These are phyloP conservation scores for Hipparchia semele DNA, from an alignment of 2,888 invertebrate genomes.

Conservation along the genomic window DNA sequence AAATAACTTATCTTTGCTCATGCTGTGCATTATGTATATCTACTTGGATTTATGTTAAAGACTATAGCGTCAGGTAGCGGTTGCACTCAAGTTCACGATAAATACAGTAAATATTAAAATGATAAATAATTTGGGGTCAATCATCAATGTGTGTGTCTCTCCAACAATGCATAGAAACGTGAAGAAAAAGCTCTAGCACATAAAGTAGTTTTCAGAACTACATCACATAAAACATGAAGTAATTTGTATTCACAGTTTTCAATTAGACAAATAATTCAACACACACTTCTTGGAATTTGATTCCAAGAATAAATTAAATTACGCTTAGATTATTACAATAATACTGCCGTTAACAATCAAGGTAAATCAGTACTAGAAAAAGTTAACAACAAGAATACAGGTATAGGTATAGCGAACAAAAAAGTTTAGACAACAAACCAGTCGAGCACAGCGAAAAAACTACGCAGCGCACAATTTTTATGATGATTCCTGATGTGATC, in stretches of 20 bases:
- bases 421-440: conserved; percentile 7
- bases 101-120: too few relatives aligned
- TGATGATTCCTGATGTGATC: not conserved
- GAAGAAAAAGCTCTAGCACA: not conserved
- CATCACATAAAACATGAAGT: conserved; percentile 5
- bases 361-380: not conserved
- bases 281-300: not conserved
- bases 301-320: conserved; percentile 10
- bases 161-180: not conserved
- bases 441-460: conserved; percentile 9
- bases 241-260: conserved; percentile 14
- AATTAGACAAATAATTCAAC: conserved; percentile 9
- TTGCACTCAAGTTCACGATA: too few relatives aligned
- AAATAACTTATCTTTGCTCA: not conserved
- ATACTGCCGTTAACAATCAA: conserved; percentile 10
- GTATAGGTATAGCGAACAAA: not conserved
- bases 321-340: not conserved
- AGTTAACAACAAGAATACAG: not conserved
- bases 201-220: not conserved
- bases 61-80: not conserved
- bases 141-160: not conserved
- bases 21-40: not conserved
- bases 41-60: not conserved
- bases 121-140: not conserved
- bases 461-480: not conserved